Conservation (phyloP, 2,113 vertebrate species). For the Brevimyrus niger region DNA sequence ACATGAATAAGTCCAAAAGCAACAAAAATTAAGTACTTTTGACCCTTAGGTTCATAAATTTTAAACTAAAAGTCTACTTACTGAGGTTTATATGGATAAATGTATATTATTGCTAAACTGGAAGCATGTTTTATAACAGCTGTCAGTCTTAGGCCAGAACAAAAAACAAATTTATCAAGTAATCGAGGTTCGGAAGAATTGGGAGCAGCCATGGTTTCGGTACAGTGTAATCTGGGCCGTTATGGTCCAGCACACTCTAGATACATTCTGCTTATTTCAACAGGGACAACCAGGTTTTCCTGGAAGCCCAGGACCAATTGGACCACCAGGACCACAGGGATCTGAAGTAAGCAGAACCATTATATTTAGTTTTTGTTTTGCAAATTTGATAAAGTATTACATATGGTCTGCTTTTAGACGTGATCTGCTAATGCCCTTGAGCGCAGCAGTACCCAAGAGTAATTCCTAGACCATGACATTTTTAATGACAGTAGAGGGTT, state of each 20-base stretch:
- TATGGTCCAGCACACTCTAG: not conserved
- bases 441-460: not conserved
- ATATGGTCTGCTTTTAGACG: not conserved
- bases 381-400: not conserved
- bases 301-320: slow-evolving; percentile 64
- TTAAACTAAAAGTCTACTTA: not conserved
- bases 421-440: not conserved
- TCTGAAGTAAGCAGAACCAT: slow-evolving; percentile 63
- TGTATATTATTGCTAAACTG: not conserved
- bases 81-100: not conserved
- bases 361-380: not conserved
- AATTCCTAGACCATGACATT: not conserved
- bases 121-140: not conserved
- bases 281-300: slow-evolving; percentile 69
- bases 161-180: not conserved
- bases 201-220: not conserved
- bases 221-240: not conserved
- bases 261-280: not conserved
- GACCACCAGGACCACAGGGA: slow-evolving; percentile 57
- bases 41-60: not conserved
- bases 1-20: not conserved
- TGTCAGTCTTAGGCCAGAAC: not conserved
- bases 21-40: not conserved
- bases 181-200: not conserved
- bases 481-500: not conserved